Conservation (phyloP, 2,113 vertebrate species). For the Caranx melampygus region DNA sequence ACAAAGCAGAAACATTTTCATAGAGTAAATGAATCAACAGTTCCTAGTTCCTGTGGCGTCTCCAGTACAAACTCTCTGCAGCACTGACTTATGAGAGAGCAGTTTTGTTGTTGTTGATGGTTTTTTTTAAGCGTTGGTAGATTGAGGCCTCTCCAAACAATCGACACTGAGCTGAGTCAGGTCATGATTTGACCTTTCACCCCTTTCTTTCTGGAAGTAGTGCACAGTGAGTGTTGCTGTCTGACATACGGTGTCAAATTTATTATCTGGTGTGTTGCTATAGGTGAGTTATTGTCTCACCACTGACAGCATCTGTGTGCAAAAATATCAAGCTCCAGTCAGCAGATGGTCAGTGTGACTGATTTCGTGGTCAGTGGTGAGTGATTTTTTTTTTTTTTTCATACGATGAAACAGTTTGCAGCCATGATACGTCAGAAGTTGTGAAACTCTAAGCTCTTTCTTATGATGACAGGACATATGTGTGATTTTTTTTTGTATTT, state of each 20-base stretch:
- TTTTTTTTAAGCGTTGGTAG: constrained; percentile 5
- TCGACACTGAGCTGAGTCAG: constrained; percentile 59
- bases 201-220: constrained; percentile 28
- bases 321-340: too few species aligned
- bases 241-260: neutral
- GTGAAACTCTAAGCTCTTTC: constrained; percentile 18
- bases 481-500: constrained; percentile 45
- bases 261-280: neutral
- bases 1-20: neutral
- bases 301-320: neutral
- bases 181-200: constrained; percentile 59
- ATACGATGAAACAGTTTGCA: constrained; percentile 9
- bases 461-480: constrained; percentile 19
- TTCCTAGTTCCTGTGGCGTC: neutral
- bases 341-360: too few species aligned
- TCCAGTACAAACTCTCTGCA: constrained; percentile 23
- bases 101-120: constrained; percentile 12
- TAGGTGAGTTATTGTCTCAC: neutral
- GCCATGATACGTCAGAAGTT: constrained; percentile 28
- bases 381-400: neutral
- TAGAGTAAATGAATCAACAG: neutral
- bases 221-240: constrained; percentile 4
- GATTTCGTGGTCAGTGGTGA: too few species aligned
- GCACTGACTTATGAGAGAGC: constrained; percentile 32
- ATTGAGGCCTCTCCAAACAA: constrained; percentile 50